Percentiles rank a stretch among this genome's conserved stretches.
Conservation (phyloP, 1,140 invertebrate genomes). For the Steinernema feltiae region DNA sequence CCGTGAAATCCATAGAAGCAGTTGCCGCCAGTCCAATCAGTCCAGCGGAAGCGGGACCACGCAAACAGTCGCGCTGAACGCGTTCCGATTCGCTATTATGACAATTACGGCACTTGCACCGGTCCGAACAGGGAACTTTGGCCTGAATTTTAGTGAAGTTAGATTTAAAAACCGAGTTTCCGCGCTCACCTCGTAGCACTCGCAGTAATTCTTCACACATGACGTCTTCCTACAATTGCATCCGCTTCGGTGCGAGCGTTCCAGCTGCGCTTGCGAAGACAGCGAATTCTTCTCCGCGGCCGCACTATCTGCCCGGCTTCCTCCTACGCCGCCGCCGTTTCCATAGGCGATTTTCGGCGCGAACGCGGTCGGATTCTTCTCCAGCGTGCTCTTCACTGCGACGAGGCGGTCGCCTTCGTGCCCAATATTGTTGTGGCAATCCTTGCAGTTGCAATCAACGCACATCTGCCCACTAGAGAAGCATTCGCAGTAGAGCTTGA, state of each 20-base stretch:
- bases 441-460: conserved; percentile 89
- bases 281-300: no score
- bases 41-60: neutral
- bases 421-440: conserved; percentile 89
- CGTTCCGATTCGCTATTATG: neutral
- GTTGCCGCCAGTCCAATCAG: conserved; percentile 57
- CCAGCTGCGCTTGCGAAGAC: conserved; percentile 52
- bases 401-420: conserved; percentile 87
- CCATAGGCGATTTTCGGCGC: conserved; percentile 81
- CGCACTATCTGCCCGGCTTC: no score
- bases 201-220: conserved; percentile 70
- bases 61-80: neutral
- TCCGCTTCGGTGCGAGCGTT: conserved; percentile 84
- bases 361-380: conserved; percentile 84
- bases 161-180: neutral
- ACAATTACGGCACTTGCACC: neutral
- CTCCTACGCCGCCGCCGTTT: no score
- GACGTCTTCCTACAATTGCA: conserved; percentile 96
- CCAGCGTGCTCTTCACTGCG: conserved; percentile 81
- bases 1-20: neutral
- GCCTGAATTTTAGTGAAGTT: neutral
- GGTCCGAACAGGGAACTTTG: neutral
- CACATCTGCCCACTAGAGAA: conserved; percentile 98
- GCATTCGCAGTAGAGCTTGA: conserved; percentile 77
- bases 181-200: conserved; percentile 58